phyloP scores from a whole-genome alignment of 2,113 vertebrate genomes.

The Dicerorhinus sumatrensis region DNA sequence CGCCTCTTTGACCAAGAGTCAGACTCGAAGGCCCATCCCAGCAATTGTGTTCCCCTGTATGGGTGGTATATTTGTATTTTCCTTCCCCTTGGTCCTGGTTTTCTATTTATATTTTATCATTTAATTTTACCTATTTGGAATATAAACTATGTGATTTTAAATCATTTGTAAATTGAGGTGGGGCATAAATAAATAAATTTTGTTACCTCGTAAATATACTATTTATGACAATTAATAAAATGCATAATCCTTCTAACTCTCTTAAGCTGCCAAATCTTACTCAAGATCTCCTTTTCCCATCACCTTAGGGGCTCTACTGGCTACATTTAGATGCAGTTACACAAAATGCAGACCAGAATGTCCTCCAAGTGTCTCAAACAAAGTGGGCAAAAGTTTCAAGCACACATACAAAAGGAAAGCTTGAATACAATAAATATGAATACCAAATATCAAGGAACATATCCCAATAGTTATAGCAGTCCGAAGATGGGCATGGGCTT shows the following conservation, averaged over 20 bases:
- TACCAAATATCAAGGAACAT: background rate
- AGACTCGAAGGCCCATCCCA: background rate
- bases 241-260: background rate
- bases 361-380: background rate
- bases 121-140: background rate
- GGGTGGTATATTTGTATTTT: background rate
- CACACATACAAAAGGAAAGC: background rate
- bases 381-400: background rate
- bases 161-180: background rate
- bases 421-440: background rate
- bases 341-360: background rate
- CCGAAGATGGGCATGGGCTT: background rate
- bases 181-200: background rate
- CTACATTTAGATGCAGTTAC: background rate
- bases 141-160: background rate
- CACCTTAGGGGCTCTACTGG: background rate
- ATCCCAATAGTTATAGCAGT: background rate
- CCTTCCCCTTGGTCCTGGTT: background rate
- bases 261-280: background rate
- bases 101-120: slow-evolving; percentile 11
- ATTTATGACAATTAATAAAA: slow-evolving; percentile 23
- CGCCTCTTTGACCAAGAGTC: background rate
- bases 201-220: slow-evolving; percentile 19
- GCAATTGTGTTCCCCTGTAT: background rate
- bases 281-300: background rate